phyloP scores from a whole-genome alignment of 2,888 invertebrate species.

The Conomelus anceps region DNA sequence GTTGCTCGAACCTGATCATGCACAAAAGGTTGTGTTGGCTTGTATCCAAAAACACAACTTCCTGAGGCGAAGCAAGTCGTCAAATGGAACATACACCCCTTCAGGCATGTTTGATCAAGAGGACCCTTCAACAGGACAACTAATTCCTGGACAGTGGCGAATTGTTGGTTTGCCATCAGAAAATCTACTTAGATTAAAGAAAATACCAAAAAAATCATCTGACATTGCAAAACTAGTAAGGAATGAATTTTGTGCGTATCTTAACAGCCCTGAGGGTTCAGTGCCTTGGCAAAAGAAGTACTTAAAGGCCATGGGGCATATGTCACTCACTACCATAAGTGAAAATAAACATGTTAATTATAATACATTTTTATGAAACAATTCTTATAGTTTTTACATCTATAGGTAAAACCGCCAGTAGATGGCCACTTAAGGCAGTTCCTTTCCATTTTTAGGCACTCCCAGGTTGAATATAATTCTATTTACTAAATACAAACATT shows the following conservation, averaged over 20 bases:
- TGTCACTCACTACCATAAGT: too few relatives aligned
- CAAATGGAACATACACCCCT: conserved; percentile 12
- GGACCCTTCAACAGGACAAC: conserved; percentile 13
- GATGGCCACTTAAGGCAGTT: too few relatives aligned
- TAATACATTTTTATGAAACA: too few relatives aligned
- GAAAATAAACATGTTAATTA: too few relatives aligned
- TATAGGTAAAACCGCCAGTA: too few relatives aligned
- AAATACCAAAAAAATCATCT: conserved; percentile 21
- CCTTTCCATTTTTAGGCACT: too few relatives aligned
- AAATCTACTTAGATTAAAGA: conserved; percentile 15
- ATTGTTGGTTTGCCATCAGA: conserved; percentile 6
- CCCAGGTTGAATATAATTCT: too few relatives aligned
- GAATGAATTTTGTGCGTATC: background rate
- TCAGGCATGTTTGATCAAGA: conserved; percentile 19
- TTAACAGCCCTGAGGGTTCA: background rate
- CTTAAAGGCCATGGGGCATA: too few relatives aligned
- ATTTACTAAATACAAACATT: too few relatives aligned
- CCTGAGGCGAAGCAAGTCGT: conserved; percentile 30
- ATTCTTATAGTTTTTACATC: too few relatives aligned
- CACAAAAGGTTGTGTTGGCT: conserved; percentile 30
- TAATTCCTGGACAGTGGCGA: conserved; percentile 23
- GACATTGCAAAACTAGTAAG: conserved; percentile 15
- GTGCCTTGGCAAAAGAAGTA: background rate
- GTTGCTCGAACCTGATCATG: conserved; percentile 33
- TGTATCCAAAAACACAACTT: conserved; percentile 34